Conservation (phyloP, 2,888 invertebrate genomes). For the Zeuzera pyrina region DNA sequence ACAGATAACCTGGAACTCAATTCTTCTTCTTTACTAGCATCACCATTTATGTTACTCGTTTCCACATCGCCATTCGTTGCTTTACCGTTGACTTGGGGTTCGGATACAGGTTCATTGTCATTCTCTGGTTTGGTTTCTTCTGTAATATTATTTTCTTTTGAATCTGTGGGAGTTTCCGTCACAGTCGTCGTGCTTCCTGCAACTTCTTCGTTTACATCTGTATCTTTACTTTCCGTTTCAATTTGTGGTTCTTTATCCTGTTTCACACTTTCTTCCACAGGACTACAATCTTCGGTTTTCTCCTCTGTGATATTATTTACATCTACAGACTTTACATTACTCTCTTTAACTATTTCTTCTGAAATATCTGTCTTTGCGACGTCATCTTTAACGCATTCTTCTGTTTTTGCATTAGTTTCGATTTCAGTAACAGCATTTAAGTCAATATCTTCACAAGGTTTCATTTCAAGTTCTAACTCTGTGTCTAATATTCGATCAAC, state of each 20-base stretch:
- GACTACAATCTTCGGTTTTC: slow-evolving; percentile 19
- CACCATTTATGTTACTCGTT: slow-evolving; percentile 40
- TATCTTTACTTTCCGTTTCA: slow-evolving; percentile 12
- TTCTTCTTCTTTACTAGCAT: slow-evolving; percentile 41
- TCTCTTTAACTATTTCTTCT: slow-evolving; percentile 18
- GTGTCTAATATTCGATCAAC: slow-evolving; percentile 55
- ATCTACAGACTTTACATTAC: slow-evolving; percentile 11
- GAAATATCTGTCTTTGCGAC: slow-evolving; percentile 4
- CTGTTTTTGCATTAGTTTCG: slow-evolving; percentile 20
- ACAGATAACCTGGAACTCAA: slow-evolving; percentile 47
- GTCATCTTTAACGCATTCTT: slow-evolving; percentile 6
- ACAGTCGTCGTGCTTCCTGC: slow-evolving; percentile 15
- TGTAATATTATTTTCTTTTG: slow-evolving; percentile 4
- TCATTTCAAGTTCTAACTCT: slow-evolving; percentile 50
- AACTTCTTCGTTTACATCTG: slow-evolving; percentile 9
- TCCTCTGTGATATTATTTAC: slow-evolving; percentile 14
- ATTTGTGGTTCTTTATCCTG: slow-evolving; percentile 10
- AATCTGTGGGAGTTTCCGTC: slow-evolving; percentile 4
- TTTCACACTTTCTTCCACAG: slow-evolving; percentile 6
- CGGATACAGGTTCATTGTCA: slow-evolving; percentile 3
- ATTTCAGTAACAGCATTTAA: slow-evolving; percentile 27
- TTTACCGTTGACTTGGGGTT: slow-evolving; percentile 48
- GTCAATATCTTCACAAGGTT: slow-evolving; percentile 34
- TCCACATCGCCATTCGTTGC: slow-evolving; percentile 34
- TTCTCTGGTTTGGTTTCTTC: too few relatives aligned